Base-by-base conservation (phyloP, 2,797 vertebrate genomes). In the Erethizon dorsatum region DNA sequence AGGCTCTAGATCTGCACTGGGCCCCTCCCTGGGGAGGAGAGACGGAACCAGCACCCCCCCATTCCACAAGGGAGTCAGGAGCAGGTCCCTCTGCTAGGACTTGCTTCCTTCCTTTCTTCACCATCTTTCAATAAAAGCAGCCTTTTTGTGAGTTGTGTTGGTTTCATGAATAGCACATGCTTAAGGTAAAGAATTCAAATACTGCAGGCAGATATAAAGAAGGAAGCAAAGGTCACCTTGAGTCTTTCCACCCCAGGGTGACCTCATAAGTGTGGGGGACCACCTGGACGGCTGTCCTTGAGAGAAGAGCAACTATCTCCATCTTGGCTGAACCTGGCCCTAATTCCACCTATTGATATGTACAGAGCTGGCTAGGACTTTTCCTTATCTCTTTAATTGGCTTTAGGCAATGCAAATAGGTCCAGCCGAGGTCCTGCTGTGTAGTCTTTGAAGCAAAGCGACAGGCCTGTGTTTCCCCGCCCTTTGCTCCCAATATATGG, bases 161-260 rank as follows among this genome's bases (percentile, higher is more conserved):
- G 22, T 71, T 47, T 82, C 50, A 65, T 67, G 78, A 91, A 84
- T 78, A 92, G 91, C 61, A 59, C 67, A 77, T 85, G 56, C 50
- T 47, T 45, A 8, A 26, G 45, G 67, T 47, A 52, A 83, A 83
- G 65, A 41, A 41, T 54, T 90, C 75, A 50, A 77, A 73, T n/a
- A 33, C n/a, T 9, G 9, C 28, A 71, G 88, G 67, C 61, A 28
- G 57, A 17, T 56, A 15, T 14, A 26, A 77, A 83, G 69, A 78
- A 69, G 71, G 78, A 50, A 67, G 59, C 41, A 28, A 83, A 75
- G 61, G 45, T 88, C 37, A 52, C 90, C 83, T 78, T 69, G 83
- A 91, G 37, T 83, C 87, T 78, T 2, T 2, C 31, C 56, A 18
- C 24, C 41, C 63, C 52, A 3, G 3, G 2, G 6, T 10, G 13